These are phyloP conservation scores for Semotilus atromaculatus DNA, from an alignment of 2,797 vertebrate species.

Conservation along the genomic window DNA sequence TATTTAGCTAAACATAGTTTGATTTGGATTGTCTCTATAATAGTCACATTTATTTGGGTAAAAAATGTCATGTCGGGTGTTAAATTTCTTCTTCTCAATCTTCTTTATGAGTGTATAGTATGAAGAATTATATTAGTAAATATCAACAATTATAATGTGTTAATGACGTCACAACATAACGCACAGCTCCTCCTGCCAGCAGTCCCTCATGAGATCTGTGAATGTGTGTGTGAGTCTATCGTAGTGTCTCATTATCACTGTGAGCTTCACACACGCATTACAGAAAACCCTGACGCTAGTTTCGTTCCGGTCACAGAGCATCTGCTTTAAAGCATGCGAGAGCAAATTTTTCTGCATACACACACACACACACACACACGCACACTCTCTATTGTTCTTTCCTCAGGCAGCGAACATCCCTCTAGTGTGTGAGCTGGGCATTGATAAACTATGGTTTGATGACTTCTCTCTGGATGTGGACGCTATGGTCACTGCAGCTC, in stretches of 20 bases:
- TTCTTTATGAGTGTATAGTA: too few species aligned
- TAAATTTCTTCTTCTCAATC: too few species aligned
- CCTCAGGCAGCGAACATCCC: conserved; percentile 94
- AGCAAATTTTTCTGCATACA: not conserved
- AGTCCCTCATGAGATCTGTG: conserved; percentile 66
- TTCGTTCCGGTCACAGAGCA: conserved; percentile 19
- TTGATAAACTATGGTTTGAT: conserved; percentile 94
- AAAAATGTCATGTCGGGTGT: not conserved
- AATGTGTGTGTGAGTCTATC: conserved; percentile 22
- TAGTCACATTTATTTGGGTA: not conserved
- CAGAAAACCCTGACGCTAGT: not conserved
- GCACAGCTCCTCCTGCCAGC: conserved; percentile 58
- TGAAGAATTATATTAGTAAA: conserved; percentile 32
- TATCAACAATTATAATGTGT: conserved; percentile 63
- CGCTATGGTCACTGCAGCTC: conserved; percentile 95
- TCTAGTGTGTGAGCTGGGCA: conserved; percentile 94
- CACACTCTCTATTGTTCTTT: conserved; percentile 60
- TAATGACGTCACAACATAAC: conserved; percentile 65
- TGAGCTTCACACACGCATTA: conserved; percentile 7
- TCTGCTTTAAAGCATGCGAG: not conserved
- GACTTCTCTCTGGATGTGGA: conserved; percentile 98
- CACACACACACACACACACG: not conserved
- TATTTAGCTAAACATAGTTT: not conserved
- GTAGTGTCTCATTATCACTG: conserved; percentile 15
- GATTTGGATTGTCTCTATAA: not conserved